phyloP scores from a whole-genome alignment of 2,888 invertebrate genomes.

The Pyrgus malvae region DNA sequence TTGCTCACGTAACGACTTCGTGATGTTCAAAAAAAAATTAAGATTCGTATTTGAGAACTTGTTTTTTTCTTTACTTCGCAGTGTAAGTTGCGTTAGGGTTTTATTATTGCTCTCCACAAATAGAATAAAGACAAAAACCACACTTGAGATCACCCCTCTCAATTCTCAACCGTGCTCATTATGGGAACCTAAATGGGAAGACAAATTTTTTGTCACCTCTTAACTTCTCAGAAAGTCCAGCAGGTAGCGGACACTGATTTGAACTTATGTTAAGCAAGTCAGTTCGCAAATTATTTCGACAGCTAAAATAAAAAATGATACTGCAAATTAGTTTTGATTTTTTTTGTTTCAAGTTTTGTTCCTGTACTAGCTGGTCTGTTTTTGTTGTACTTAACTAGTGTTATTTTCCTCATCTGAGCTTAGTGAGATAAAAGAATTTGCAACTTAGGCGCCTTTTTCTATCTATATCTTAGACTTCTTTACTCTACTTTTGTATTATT shows the following conservation, averaged over 20 bases:
- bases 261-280: conserved; percentile 49
- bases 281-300: conserved; percentile 34
- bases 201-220: conserved; percentile 55
- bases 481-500: too few species aligned
- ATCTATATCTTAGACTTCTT: too few species aligned
- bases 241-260: conserved; percentile 55
- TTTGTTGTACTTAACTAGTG: too few species aligned
- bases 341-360: not conserved
- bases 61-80: conserved; percentile 8
- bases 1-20: not conserved
- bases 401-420: too few species aligned
- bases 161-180: conserved; percentile 60
- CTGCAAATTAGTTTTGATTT: not conserved
- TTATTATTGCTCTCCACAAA: conserved; percentile 71
- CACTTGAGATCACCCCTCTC: conserved; percentile 75
- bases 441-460: too few species aligned
- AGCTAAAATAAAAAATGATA: not conserved
- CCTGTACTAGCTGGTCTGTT: too few species aligned
- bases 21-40: conserved; percentile 12
- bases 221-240: conserved; percentile 59
- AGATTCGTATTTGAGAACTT: not conserved
- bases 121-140: conserved; percentile 71
- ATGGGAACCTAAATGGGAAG: conserved; percentile 72
- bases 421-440: too few species aligned
- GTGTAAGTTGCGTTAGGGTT: conserved; percentile 55